phyloP scores from a whole-genome alignment of 2,888 invertebrate species.

The Drosophila affinis region DNA sequence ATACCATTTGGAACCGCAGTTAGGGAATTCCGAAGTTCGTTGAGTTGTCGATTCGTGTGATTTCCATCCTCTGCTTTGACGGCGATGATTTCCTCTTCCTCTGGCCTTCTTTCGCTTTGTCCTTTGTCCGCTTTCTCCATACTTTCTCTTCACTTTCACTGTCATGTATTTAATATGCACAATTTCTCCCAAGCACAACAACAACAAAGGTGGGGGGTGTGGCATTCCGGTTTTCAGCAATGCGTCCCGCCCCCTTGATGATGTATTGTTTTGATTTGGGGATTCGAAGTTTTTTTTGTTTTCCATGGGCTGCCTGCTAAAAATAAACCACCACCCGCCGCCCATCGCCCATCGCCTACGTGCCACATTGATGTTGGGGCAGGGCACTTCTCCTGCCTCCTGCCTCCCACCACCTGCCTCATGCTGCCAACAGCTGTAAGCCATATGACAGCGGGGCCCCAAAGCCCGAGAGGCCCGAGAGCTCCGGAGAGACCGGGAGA shows the following conservation, averaged over 20 bases:
- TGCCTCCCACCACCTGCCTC: constrained; percentile 1
- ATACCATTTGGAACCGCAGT: no score
- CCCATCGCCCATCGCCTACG: constrained; percentile 28
- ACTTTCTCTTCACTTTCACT: constrained; percentile 33
- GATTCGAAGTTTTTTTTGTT: constrained; percentile 43
- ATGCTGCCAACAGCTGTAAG: constrained; percentile 35
- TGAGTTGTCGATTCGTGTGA: no score
- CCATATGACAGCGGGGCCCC: constrained; percentile 15
- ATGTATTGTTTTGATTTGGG: constrained; percentile 69
- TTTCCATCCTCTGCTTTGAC: constrained; percentile 16
- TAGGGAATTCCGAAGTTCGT: no score
- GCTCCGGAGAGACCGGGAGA: background rate
- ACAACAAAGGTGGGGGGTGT: constrained; percentile 16
- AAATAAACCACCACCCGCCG: constrained; percentile 59
- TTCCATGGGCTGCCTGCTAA: constrained; percentile 43
- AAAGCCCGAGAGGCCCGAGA: constrained; percentile 1
- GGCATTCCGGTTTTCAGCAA: constrained; percentile 20
- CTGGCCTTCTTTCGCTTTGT: background rate
- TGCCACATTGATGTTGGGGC: constrained; percentile 32
- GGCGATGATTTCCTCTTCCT: constrained; percentile 21
- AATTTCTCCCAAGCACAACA: constrained; percentile 57
- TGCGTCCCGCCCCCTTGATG: constrained; percentile 44
- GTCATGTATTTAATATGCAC: constrained; percentile 69
- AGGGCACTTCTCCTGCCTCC: background rate
- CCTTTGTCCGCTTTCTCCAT: constrained; percentile 3